Evolutionary conservation across 1,140 invertebrate genomes (phyloP), one percentile per base, ranked within the genome.

Genomic region (Manduca sexta): DNA sequence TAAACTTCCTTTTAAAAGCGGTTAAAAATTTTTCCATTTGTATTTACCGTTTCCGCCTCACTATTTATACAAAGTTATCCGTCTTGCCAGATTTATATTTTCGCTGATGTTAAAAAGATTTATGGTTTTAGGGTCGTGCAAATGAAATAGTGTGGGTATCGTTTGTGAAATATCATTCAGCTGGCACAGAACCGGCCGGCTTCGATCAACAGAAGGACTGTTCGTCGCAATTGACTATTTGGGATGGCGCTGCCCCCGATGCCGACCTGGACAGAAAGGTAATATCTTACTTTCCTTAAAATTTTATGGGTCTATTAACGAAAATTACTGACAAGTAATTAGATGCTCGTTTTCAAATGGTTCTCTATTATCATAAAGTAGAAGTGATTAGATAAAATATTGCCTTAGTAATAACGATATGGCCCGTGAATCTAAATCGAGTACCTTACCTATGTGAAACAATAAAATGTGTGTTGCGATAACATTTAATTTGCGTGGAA

Each of bases 111-210:
- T 21, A 45, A 55, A 35, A 49, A 38, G 41, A 49, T 49, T 49
- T 41, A 44, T 31, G 16, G 13, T 29, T 56, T 13, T 87, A 91
- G 76, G 93, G 93, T 11, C 90, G 91, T 35, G 82, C 89, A 11
- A 90, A 91, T 49, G 93, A 95, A 78, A 91, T 93, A 39, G 92
- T 95, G 12, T 95, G 93, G 94, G 88, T 95, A 49, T 93, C 93
- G 1, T 95, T 95, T 62, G 90, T 94, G 65, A 94, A 94, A 74
- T 95, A 94, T 64, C 91, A 94, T 74, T 90, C 92, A 1, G 89
- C 90, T 3, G 89, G 87, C 15, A 88, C 88, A 0, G 92, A 93
- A 58, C 85, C 89, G 0, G 87, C 89, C 0, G 90, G 88, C 8
- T 91, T 91, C 54, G 91, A 92, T 55, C 86, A 88, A 21, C 83